These are phyloP conservation scores for Panzeria rudis DNA, from an alignment of 2,888 invertebrate genomes.

Conservation along the genomic window DNA sequence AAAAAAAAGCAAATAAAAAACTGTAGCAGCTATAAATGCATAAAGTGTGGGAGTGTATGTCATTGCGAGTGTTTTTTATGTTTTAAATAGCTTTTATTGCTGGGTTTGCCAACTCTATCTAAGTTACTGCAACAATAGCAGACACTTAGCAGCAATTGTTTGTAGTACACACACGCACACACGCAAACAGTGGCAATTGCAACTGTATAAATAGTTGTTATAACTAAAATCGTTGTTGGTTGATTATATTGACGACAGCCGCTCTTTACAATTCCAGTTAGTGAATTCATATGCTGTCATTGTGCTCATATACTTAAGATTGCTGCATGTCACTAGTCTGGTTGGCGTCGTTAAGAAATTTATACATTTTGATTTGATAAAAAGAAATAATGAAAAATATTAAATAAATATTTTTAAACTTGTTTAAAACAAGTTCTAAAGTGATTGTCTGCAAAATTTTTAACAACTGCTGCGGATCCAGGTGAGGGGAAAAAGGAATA, in stretches of 20 bases:
- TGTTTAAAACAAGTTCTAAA: too few species aligned
- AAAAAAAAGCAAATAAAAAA: slow-evolving; percentile 20
- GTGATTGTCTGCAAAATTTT: too few species aligned
- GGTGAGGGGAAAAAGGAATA: too few species aligned
- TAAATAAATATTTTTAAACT: too few species aligned
- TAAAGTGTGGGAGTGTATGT: slow-evolving; percentile 51
- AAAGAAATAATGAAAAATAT: background rate
- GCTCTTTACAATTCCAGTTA: slow-evolving; percentile 12
- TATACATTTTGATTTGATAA: slow-evolving; percentile 33
- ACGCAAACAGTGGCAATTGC: slow-evolving; percentile 8
- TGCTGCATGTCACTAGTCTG: slow-evolving; percentile 51
- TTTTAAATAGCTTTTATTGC: slow-evolving; percentile 39
- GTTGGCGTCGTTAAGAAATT: slow-evolving; percentile 61
- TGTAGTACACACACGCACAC: background rate
- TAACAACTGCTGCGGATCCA: too few species aligned
- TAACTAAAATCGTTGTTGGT: slow-evolving; percentile 36
- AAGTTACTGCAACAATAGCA: slow-evolving; percentile 42
- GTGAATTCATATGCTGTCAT: slow-evolving; percentile 39
- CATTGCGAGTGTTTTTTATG: slow-evolving; percentile 30
- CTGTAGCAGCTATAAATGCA: slow-evolving; percentile 16
- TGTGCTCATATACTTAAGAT: slow-evolving; percentile 41
- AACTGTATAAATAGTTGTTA: slow-evolving; percentile 29
- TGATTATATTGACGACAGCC: slow-evolving; percentile 50
- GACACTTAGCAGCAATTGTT: slow-evolving; percentile 25
- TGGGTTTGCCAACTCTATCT: slow-evolving; percentile 33